phyloP scores from a whole-genome alignment of 1,140 invertebrate species.

The Diorhabda sublineata region DNA sequence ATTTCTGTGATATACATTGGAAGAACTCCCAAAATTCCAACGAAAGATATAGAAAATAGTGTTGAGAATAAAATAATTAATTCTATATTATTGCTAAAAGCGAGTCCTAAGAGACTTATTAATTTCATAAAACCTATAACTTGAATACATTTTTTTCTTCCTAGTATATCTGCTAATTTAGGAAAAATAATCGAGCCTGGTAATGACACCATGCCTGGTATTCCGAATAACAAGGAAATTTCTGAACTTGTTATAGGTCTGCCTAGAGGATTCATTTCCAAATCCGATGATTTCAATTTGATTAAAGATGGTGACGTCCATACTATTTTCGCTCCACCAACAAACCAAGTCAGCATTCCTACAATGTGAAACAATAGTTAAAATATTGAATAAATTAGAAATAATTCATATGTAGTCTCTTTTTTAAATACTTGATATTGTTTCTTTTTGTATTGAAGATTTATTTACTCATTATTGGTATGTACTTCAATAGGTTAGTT shows the following conservation, averaged over 20 bases:
- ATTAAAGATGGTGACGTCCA: not conserved
- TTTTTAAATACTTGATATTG: no score
- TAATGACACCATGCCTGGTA: not conserved
- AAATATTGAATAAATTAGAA: not conserved
- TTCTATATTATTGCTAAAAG: not conserved
- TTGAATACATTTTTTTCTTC: not conserved
- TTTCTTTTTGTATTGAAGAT: no score
- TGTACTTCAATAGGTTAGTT: no score
- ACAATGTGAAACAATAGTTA: not conserved
- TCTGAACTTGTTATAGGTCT: not conserved
- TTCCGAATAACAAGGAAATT: not conserved
- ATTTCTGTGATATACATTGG: constrained; percentile 53
- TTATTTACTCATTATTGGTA: no score
- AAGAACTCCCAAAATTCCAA: constrained; percentile 21
- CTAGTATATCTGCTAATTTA: not conserved
- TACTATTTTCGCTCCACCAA: not conserved
- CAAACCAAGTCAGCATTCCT: not conserved
- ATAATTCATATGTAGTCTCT: no score
- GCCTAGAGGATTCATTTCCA: not conserved
- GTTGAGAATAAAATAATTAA: not conserved
- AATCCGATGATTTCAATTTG: not conserved
- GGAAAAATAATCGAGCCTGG: not conserved
- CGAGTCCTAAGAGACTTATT: not conserved
- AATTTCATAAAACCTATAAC: not conserved
- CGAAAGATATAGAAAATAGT: not conserved